Conservation (phyloP, 1,140 invertebrate species). For the Reticulitermes speratus region DNA sequence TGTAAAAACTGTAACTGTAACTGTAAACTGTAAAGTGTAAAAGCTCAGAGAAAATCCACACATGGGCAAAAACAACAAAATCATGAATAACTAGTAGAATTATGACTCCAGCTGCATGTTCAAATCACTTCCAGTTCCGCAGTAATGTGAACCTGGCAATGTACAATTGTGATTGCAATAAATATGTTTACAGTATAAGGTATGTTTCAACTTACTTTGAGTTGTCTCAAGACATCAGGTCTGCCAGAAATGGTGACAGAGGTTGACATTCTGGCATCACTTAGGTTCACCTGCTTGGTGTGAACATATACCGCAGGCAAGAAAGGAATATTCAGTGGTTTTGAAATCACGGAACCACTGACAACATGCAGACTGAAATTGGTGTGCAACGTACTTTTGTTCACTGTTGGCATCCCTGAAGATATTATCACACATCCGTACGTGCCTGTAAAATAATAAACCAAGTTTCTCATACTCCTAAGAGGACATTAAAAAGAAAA, state of each 20-base stretch:
- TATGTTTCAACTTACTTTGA: not conserved
- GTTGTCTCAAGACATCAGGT: slow-evolving; percentile 14
- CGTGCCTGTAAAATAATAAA: slow-evolving; percentile 43
- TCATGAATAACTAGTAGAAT: too few species aligned
- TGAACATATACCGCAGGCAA: slow-evolving; percentile 11
- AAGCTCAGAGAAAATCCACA: too few species aligned
- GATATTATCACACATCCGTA: slow-evolving; percentile 52
- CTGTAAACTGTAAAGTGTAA: too few species aligned
- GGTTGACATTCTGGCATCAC: slow-evolving; percentile 23
- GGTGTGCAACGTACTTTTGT: slow-evolving; percentile 20
- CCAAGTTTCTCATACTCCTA: not conserved
- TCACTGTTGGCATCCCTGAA: slow-evolving; percentile 17
- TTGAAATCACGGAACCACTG: not conserved
- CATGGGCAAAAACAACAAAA: too few species aligned
- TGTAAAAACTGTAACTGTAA: too few species aligned
- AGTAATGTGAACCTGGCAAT: too few species aligned
- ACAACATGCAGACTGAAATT: slow-evolving; percentile 24
- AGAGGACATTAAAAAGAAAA: too few species aligned
- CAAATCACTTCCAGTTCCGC: too few species aligned
- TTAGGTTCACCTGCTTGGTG: slow-evolving; percentile 20
- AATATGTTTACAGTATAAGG: not conserved
- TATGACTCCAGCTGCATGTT: too few species aligned
- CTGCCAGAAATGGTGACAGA: not conserved
- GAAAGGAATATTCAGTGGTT: slow-evolving; percentile 17
- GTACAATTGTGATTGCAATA: too few species aligned